Evolutionary conservation across 2,888 invertebrate species (phyloP).

Genomic region (Drosophila prolongata): DNA sequence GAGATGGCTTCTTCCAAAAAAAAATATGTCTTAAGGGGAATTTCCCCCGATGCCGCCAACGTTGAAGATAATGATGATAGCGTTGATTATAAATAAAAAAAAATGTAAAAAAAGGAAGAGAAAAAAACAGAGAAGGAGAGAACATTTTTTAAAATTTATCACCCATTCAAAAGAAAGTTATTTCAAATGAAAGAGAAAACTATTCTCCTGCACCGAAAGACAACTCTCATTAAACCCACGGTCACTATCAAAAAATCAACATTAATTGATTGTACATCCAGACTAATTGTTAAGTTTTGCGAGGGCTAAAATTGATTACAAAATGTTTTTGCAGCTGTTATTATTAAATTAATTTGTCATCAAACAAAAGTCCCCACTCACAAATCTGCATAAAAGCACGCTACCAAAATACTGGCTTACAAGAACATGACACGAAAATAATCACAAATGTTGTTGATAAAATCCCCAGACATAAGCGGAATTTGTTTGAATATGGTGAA

Average conservation of each 20-base stretch:
- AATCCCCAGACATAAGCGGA: constrained; percentile 38
- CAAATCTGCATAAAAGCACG: constrained; percentile 73
- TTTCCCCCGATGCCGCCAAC: constrained; percentile 14
- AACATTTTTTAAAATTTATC: constrained; percentile 27
- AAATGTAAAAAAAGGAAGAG: neutral
- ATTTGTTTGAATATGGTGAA: constrained; percentile 42
- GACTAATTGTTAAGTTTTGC: constrained; percentile 50
- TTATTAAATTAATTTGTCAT: constrained; percentile 78
- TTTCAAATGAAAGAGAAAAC: constrained; percentile 33
- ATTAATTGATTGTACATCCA: constrained; percentile 71
- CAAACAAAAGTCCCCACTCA: constrained; percentile 59
- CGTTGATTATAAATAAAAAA: constrained; percentile 31
- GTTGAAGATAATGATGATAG: constrained; percentile 29
- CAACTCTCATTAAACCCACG: constrained; percentile 12
- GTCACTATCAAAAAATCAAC: constrained; percentile 27
- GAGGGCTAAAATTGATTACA: constrained; percentile 65
- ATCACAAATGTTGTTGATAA: constrained; percentile 77
- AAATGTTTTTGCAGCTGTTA: constrained; percentile 79
- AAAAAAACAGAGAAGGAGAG: neutral
- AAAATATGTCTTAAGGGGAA: constrained; percentile 44
- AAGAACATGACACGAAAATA: constrained; percentile 77
- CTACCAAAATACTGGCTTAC: constrained; percentile 22
- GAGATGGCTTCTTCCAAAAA: constrained; percentile 26
- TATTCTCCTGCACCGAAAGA: constrained; percentile 17
- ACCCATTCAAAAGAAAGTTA: constrained; percentile 27